A percentile compares a stretch with the other conserved stretches of the same genome.
Evolutionary conservation across 2,888 invertebrate genomes (phyloP).

Genomic region (Digitonthophagus gazella): DNA sequence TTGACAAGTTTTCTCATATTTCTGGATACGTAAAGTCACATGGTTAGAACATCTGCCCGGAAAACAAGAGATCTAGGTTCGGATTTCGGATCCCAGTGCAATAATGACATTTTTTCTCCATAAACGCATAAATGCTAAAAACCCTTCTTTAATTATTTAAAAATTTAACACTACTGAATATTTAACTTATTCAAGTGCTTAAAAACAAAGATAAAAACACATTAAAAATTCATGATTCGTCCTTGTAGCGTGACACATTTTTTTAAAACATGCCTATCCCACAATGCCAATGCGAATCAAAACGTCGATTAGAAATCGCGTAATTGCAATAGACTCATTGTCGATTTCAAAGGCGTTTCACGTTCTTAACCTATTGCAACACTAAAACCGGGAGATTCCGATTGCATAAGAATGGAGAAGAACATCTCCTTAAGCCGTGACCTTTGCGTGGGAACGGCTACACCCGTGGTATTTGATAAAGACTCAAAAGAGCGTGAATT

Average conservation of each 20-base stretch:
- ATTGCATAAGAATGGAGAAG: neutral
- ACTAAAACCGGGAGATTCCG: neutral
- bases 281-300: neutral
- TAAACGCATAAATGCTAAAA: no score
- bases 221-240: neutral
- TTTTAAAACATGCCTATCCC: neutral
- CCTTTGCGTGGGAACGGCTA: slow-evolving; percentile 15
- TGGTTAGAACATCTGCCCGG: no score
- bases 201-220: neutral
- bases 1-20: no score
- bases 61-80: no score
- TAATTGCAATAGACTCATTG: neutral
- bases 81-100: no score
- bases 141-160: no score
- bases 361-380: neutral
- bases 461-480: neutral
- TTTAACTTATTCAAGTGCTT: no score
- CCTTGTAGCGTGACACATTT: slow-evolving; percentile 2
- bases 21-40: no score
- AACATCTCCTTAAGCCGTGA: slow-evolving; percentile 11
- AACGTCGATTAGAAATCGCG: neutral
- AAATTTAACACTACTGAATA: no score
- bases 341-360: neutral
- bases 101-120: no score
- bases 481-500: slow-evolving; percentile 2